Conservation (phyloP, 1,140 invertebrate species). For the Drosophila murphyi region DNA sequence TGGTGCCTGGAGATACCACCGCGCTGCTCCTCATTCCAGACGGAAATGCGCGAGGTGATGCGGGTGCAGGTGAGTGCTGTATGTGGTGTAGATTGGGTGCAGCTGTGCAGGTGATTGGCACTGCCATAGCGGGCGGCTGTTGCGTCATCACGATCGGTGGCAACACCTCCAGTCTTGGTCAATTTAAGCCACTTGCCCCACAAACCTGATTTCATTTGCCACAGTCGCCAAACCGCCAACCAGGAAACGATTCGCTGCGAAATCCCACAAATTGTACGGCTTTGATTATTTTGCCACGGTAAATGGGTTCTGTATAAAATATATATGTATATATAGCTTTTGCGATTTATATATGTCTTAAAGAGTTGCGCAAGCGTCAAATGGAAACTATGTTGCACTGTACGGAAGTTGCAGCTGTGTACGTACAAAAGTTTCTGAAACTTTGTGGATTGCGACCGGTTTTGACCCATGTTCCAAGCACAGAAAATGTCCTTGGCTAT, state of each 20-base stretch:
- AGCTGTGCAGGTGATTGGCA: slow-evolving; percentile 43
- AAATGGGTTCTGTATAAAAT: slow-evolving; percentile 60
- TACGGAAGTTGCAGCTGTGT: slow-evolving; percentile 47
- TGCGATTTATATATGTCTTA: not conserved
- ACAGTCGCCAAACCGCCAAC: slow-evolving; percentile 33
- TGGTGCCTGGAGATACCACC: slow-evolving; percentile 90
- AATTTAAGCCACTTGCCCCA: slow-evolving; percentile 62
- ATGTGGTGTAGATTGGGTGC: not conserved
- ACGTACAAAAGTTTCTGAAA: slow-evolving; percentile 11
- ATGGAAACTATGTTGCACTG: slow-evolving; percentile 17
- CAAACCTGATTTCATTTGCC: slow-evolving; percentile 71
- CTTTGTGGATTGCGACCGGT: slow-evolving; percentile 42
- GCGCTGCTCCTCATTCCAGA: slow-evolving; percentile 87
- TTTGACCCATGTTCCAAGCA: slow-evolving; percentile 25
- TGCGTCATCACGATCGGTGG: slow-evolving; percentile 50
- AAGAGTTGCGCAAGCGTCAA: slow-evolving; percentile 26
- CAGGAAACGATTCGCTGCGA: slow-evolving; percentile 60
- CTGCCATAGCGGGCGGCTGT: slow-evolving; percentile 61
- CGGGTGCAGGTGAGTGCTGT: slow-evolving; percentile 85
- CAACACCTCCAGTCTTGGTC: slow-evolving; percentile 63
- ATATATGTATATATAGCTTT: slow-evolving; percentile 7
- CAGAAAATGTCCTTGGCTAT: slow-evolving; percentile 57
- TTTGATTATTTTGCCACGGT: slow-evolving; percentile 54
- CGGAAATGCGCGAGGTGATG: slow-evolving; percentile 87
- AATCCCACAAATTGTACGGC: slow-evolving; percentile 47